phyloP scores from a whole-genome alignment of 2,888 invertebrate species.

The Sericinus montela region DNA sequence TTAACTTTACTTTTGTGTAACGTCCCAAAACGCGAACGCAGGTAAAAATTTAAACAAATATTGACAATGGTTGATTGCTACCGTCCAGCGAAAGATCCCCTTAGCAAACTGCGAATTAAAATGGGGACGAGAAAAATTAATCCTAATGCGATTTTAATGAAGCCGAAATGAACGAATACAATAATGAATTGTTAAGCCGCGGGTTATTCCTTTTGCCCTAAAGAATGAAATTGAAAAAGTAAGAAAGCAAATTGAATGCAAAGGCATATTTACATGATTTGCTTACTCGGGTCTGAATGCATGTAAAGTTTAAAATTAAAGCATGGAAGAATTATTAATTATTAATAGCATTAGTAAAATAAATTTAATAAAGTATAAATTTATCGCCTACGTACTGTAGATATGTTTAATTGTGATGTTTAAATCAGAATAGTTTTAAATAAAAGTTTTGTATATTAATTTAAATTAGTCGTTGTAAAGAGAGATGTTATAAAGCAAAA shows the following conservation, averaged over 20 bases:
- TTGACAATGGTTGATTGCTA: conserved; percentile 75
- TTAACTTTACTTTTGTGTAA: conserved; percentile 30
- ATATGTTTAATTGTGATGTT: no score
- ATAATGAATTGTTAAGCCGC: conserved; percentile 73
- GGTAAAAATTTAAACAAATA: conserved; percentile 68
- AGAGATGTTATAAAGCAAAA: conserved; percentile 52
- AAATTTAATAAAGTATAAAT: no score
- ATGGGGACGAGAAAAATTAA: conserved; percentile 78
- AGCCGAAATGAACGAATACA: conserved; percentile 74
- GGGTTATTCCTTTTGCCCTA: conserved; percentile 57
- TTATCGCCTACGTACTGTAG: no score
- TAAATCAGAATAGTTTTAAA: no score
- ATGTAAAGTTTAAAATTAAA: no score
- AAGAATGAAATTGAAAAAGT: conserved; percentile 41
- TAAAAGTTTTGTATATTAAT: no score
- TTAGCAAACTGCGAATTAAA: conserved; percentile 74
- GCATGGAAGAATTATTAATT: no score
- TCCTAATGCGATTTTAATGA: conserved; percentile 80
- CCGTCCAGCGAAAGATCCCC: conserved; percentile 63
- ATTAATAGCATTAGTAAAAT: no score
- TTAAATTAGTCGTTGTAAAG: no score
- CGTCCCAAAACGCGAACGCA: conserved; percentile 50
- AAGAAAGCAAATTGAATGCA: conserved; percentile 24
- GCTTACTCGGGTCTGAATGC: background rate
- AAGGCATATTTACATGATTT: background rate